A percentile compares a stretch with the other conserved stretches of the same genome.
Evolutionary conservation across 2,113 vertebrate species (phyloP).

Genomic region (Corythaeola cristata): DNA sequence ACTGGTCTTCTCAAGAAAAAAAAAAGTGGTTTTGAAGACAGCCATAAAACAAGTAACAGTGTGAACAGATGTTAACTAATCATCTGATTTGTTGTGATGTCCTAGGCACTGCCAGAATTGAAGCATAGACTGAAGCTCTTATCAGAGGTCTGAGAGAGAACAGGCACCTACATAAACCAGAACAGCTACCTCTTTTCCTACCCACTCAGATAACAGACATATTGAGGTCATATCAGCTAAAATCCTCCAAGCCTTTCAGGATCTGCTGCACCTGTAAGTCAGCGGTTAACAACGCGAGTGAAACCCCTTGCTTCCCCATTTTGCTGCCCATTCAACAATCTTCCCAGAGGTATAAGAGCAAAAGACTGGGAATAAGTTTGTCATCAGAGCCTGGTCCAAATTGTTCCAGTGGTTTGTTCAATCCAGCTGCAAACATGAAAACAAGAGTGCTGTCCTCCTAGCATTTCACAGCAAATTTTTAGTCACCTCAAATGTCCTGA

Average conservation of each 20-base stretch:
- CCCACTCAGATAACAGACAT: background rate
- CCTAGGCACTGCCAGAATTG: background rate
- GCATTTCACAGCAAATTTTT: background rate
- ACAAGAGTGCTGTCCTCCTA: background rate
- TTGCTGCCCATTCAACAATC: background rate
- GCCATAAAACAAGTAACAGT: background rate
- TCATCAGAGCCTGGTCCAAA: background rate
- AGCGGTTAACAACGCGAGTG: rapidly evolving
- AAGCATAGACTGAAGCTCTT: background rate
- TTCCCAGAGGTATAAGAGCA: background rate
- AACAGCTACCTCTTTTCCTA: background rate
- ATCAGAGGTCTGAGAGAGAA: background rate
- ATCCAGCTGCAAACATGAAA: background rate
- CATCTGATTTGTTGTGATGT: background rate
- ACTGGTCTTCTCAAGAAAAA: background rate
- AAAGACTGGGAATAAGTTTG: background rate
- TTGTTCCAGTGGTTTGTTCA: background rate
- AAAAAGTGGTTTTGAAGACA: background rate
- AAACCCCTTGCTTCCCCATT: background rate
- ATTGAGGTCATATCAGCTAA: background rate
- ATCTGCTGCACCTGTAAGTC: background rate
- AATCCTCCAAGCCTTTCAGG: background rate
- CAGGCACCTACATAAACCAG: background rate
- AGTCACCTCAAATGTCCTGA: background rate
- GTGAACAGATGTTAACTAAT: background rate